Base-by-base conservation (phyloP, 2,888 invertebrate genomes). In the Polietes domitor region DNA sequence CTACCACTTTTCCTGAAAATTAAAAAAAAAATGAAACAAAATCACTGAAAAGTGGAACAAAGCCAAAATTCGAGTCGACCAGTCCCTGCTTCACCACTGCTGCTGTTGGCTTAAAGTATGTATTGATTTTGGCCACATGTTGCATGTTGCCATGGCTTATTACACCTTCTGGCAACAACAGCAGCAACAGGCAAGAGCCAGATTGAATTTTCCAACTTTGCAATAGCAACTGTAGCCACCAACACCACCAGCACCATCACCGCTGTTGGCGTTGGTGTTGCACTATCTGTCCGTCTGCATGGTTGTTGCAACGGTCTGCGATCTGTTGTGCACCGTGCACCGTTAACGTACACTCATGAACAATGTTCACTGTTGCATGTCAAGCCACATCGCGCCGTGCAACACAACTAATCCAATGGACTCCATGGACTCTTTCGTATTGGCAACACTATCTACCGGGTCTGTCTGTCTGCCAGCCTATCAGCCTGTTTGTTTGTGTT, bases 41-140 rank as follows among this genome's bases (percentile, higher is more conserved):
- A 21, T 17, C 32, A 55, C 68, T 43, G 65, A 41, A 71, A 83
- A 83, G 74, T 80, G 77, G 77, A 80, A 77, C 83, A 83, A 80
- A 80, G 61, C 77, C 37, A 10, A 41, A 26, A 17, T 19, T 63
- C 32, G 28, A 6, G 63, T 37, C 65, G n/a, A n/a, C n/a, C n/a
- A n/a, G n/a, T n/a, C 17, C 61, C 28, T 10, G 10, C 61, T 61
- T 28, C 28, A 47, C 12, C 37, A 53, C 17, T 55, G 17, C 53
- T 12, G 73, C 32, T n/a, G 6, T 55, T 70, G 5, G 2, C 37
- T 24, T 28, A 12, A 21, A 37, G 24, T 80, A 21, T 53, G 24
- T 80, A 80, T 80, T 73, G 83, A 79, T 83, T 79, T 77, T 75
- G 71, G 65, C 71, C 71, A 83, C 80, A 83, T 80, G 77, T 80